phyloP scores from a whole-genome alignment of 2,888 invertebrate species.

The Nemurella pictetii region DNA sequence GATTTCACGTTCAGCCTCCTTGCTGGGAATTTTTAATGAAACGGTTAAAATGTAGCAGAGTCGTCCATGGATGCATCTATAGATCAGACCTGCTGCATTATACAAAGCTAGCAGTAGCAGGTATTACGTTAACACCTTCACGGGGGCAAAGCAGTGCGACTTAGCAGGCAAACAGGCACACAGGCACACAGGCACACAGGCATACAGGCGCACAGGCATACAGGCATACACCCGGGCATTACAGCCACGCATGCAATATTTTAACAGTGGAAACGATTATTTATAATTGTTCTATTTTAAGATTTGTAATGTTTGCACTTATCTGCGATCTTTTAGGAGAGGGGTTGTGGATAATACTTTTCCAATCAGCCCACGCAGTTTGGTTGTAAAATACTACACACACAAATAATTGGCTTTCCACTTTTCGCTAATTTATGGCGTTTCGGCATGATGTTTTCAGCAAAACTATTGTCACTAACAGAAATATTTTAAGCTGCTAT shows the following conservation, averaged over 20 bases:
- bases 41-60: too few relatives aligned
- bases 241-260: not conserved
- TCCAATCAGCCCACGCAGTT: not conserved
- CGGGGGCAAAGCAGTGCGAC: not conserved
- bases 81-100: too few relatives aligned
- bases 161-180: too few relatives aligned
- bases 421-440: not conserved
- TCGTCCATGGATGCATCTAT: too few relatives aligned
- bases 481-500: too few relatives aligned
- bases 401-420: not conserved
- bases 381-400: not conserved
- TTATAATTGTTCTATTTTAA: not conserved
- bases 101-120: too few relatives aligned
- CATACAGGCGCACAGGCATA: too few relatives aligned
- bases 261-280: not conserved
- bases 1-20: too few relatives aligned
- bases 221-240: too few relatives aligned
- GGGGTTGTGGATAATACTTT: not conserved
- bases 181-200: too few relatives aligned
- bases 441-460: not conserved
- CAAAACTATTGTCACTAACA: not conserved
- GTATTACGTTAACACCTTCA: not conserved
- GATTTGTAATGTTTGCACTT: not conserved
- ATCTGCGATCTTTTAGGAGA: not conserved
- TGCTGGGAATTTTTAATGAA: too few relatives aligned